Evolutionary conservation across 2,113 vertebrate genomes (phyloP).

Genomic region (Cathartes aura): DNA sequence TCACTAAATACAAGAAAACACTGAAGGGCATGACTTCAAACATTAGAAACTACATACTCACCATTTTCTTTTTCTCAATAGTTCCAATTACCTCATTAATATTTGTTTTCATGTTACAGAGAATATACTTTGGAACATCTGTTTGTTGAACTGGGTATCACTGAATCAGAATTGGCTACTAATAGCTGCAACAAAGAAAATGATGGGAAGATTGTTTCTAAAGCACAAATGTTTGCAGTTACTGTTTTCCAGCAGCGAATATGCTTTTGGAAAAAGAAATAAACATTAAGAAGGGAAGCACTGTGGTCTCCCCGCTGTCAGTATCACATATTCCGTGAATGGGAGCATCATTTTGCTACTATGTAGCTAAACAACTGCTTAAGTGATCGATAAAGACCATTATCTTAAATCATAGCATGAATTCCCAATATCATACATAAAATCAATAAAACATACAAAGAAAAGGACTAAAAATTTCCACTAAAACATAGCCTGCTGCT

Average conservation of each 20-base stretch:
- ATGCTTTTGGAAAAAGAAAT: conserved; percentile 65
- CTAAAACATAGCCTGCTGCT: conserved; percentile 91
- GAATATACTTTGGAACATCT: conserved; percentile 77
- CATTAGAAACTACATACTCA: conserved; percentile 33
- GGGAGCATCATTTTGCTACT: conserved; percentile 89
- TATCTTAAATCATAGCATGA: conserved; percentile 94
- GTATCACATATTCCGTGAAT: conserved; percentile 86
- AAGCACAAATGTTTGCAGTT: conserved; percentile 75
- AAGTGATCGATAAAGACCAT: conserved; percentile 97
- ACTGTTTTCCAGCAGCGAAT: conserved; percentile 76
- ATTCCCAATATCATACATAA: conserved; percentile 95
- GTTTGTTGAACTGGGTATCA: conserved; percentile 72
- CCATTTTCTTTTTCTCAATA: conserved; percentile 38
- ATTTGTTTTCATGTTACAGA: conserved; percentile 75
- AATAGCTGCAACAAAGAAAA: conserved; percentile 81
- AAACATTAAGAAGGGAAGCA: conserved; percentile 74
- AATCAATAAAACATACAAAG: conserved; percentile 92
- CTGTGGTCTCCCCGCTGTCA: conserved; percentile 80
- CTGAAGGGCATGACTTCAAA: conserved; percentile 5
- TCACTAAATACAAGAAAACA: conserved; percentile 21
- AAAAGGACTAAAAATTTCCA: conserved; percentile 89
- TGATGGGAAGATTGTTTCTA: conserved; percentile 78
- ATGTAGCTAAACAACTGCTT: conserved; percentile 95
- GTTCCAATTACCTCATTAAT: conserved; percentile 77
- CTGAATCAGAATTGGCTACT: conserved; percentile 79